Conservation (phyloP, 2,888 invertebrate species). For the Rutpela maculata region DNA sequence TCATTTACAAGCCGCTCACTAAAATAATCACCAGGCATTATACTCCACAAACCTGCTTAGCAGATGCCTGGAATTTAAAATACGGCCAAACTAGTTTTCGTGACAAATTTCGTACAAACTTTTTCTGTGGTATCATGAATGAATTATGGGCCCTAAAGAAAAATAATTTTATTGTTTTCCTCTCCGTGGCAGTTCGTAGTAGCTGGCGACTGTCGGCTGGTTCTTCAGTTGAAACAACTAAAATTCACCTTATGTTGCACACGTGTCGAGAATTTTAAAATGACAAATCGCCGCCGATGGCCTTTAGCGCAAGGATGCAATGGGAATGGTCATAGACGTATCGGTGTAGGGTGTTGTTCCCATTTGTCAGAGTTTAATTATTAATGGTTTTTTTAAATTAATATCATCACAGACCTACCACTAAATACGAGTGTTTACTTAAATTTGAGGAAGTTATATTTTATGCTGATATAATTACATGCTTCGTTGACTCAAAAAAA, state of each 20-base stretch:
- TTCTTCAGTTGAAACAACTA: conserved; percentile 50
- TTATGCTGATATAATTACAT: conserved; percentile 28
- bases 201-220: conserved; percentile 43
- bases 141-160: conserved; percentile 53
- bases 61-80: conserved; percentile 51
- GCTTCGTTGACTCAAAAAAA: conserved; percentile 19
- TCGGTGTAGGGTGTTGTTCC: neutral
- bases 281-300: conserved; percentile 51
- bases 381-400: conserved; percentile 22
- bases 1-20: conserved; percentile 22
- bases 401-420: conserved; percentile 1
- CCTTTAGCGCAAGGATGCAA: conserved; percentile 33
- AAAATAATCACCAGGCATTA: conserved; percentile 10
- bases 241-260: conserved; percentile 60
- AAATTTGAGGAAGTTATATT: neutral
- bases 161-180: conserved; percentile 57
- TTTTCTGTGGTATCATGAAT: conserved; percentile 54
- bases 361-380: neutral
- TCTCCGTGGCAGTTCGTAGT: conserved; percentile 45
- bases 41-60: neutral
- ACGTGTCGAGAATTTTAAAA: conserved; percentile 59
- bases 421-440: conserved; percentile 11
- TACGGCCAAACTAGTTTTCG: conserved; percentile 51
- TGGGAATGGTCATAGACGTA: conserved; percentile 22
- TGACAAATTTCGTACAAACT: conserved; percentile 57